Evolutionary conservation across 2,888 invertebrate genomes (phyloP), one percentile per base, ranked within the genome.

Genomic region (Ennomos fuscantarius): DNA sequence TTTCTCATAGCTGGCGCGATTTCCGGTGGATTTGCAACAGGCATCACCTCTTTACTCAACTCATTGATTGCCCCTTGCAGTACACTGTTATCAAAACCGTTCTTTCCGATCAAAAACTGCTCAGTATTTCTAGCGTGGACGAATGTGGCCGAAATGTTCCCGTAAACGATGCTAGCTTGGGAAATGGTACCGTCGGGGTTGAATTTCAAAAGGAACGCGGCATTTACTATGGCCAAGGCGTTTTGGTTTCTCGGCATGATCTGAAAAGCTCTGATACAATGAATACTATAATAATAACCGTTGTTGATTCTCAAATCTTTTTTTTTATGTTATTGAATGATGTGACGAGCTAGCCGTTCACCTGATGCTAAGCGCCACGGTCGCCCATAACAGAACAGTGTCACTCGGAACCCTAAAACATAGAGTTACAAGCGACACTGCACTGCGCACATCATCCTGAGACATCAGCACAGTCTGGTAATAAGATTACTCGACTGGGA

Each of bases 221-320:
- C 95, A 73, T 96, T 96, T 0, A 97, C 95, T 56, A 95, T 95
- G 0, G 96, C 96, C 71, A 96, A 93, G 0, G 96, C 94, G 74
- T 96, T 96, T 84, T 96, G 96, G 36, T 94, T 94, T 65, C 96
- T 89, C 0, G 95, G 94, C 93, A 95, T 95, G 41, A 96, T 94
- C 96, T 95, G 79, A 31, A 63, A 64, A 41, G 24, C 3, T 3
- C 24, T 24, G 24, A 24, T 24, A 24, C 24, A n/a, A n/a, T n/a
- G n/a, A n/a, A n/a, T n/a, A n/a, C n/a, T n/a, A n/a, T n/a, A n/a
- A n/a, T n/a, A n/a, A n/a, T n/a, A n/a, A n/a, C n/a, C n/a, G n/a
- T n/a, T n/a, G n/a, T n/a, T n/a, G n/a, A n/a, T n/a, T n/a, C n/a
- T n/a, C n/a, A n/a, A n/a, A n/a, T n/a, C n/a, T n/a, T n/a, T n/a